Conservation (phyloP, 37 sponge, comb jelly and placozoan genomes). For the Haliclona indistincta region DNA sequence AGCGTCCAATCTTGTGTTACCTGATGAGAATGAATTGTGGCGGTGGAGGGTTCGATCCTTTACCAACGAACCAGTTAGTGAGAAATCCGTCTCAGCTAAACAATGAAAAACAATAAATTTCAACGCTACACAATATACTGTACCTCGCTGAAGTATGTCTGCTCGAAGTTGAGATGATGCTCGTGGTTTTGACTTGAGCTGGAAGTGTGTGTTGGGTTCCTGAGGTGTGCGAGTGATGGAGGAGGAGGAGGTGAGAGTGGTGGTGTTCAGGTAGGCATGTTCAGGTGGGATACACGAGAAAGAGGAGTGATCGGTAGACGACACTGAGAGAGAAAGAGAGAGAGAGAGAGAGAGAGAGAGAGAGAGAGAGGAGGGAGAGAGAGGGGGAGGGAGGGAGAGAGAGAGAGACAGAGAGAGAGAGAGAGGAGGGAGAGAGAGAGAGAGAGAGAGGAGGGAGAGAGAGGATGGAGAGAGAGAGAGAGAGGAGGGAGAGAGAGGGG, state of each 20-base stretch:
- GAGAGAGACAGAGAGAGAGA: neutral
- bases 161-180: slow-evolving; percentile 34
- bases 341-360: slow-evolving; percentile 1
- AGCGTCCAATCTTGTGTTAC: neutral
- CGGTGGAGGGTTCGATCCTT: slow-evolving; percentile 51
- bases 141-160: slow-evolving; percentile 65
- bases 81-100: slow-evolving; percentile 56
- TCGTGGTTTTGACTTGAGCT: slow-evolving; percentile 37
- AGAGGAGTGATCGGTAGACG: neutral
- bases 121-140: neutral
- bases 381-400: neutral
- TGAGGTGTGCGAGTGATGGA: neutral
- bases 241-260: neutral
- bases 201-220: slow-evolving; percentile 33
- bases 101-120: neutral
- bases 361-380: neutral
- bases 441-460: too few species aligned
- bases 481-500: too few species aligned
- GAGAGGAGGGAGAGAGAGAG: too few species aligned
- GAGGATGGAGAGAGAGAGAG: too few species aligned
- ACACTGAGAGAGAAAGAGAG: slow-evolving; percentile 1
- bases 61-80: slow-evolving; percentile 45
- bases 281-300: neutral
- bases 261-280: neutral
- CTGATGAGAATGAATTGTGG: slow-evolving; percentile 5